Evolutionary conservation across 35 echinoderm and acorn worm species (phyloP).

Genomic region (Heliocidaris tuberculata): DNA sequence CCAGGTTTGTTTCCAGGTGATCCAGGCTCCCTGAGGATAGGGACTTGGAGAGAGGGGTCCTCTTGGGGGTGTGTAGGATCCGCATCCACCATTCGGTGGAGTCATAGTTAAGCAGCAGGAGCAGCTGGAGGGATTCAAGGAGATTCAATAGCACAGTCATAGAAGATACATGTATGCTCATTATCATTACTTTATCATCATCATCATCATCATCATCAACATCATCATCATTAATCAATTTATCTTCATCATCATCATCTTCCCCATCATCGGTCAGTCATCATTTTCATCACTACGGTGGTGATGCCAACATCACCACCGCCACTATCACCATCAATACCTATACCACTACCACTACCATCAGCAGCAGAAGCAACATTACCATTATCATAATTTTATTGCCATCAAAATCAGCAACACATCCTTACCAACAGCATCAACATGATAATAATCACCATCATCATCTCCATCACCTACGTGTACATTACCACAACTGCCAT

Average conservation of each 20-base stretch:
- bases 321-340: no score
- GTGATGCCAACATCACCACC: no score
- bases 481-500: neutral
- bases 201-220: no score
- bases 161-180: neutral
- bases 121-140: conserved; percentile 56
- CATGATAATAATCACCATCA: no score
- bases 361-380: neutral
- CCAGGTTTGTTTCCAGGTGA: conserved; percentile 62
- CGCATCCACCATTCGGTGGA: conserved; percentile 71
- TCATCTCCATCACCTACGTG: no score
- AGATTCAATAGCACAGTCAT: neutral
- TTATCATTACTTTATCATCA: neutral
- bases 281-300: no score
- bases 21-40: conserved; percentile 79
- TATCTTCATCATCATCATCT: no score
- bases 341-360: neutral
- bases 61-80: conserved; percentile 81
- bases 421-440: no score
- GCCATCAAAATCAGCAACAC: no score
- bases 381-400: no score
- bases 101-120: conserved; percentile 83
- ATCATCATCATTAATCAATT: no score
- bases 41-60: conserved; percentile 76
- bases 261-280: no score